Percentiles rank a stretch among this genome's conserved stretches.
These are phyloP conservation scores for Perca flavescens DNA, from an alignment of 2,113 vertebrate genomes.

Conservation along the genomic window DNA sequence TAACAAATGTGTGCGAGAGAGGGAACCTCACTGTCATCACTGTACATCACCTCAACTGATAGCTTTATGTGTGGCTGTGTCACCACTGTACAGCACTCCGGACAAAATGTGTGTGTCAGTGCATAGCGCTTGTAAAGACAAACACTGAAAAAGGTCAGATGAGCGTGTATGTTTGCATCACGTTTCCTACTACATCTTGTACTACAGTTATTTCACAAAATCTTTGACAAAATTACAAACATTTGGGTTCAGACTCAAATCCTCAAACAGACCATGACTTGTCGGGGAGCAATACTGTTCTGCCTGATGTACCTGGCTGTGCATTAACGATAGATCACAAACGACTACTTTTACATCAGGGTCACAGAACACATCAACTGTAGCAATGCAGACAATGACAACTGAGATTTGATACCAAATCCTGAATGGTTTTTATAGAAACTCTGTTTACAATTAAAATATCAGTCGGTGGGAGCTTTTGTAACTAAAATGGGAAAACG, in stretches of 20 bases:
- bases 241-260: conserved; percentile 23
- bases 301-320: conserved; percentile 47
- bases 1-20: conserved; percentile 40
- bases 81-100: conserved; percentile 68
- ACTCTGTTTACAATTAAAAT: conserved; percentile 69
- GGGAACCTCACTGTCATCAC: conserved; percentile 60
- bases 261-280: conserved; percentile 25
- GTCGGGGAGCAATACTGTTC: conserved; percentile 68
- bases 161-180: conserved; percentile 41
- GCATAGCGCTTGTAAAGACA: conserved; percentile 57
- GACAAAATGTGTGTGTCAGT: conserved; percentile 58
- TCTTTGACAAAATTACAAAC: conserved; percentile 33
- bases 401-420: conserved; percentile 63
- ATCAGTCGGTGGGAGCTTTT: conserved; percentile 33
- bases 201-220: conserved; percentile 34
- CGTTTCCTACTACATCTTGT: conserved; percentile 36
- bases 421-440: conserved; percentile 59
- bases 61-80: conserved; percentile 66
- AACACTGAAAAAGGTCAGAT: conserved; percentile 34
- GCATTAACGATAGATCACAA: conserved; percentile 35
- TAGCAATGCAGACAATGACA: conserved; percentile 56
- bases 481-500: conserved; percentile 22
- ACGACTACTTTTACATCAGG: conserved; percentile 39
- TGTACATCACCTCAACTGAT: conserved; percentile 76
- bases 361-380: conserved; percentile 57